phyloP scores from a whole-genome alignment of 1,140 invertebrate species.

The Drepana arcuata region DNA sequence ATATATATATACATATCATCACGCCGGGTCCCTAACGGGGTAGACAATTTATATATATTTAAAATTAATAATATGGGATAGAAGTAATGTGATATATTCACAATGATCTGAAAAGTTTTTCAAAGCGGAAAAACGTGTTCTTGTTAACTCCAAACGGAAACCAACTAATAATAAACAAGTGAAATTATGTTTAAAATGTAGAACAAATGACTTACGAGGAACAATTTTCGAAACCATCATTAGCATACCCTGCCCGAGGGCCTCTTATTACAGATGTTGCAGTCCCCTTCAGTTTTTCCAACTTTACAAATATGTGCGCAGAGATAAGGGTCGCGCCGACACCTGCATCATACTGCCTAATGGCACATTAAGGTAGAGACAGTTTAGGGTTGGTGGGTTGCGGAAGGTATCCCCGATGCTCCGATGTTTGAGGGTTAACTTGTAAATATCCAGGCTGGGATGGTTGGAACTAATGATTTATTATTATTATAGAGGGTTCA shows the following conservation, averaged over 20 bases:
- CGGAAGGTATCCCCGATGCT: neutral
- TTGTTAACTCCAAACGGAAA: neutral
- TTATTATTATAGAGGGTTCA: neutral
- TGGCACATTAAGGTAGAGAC: conserved; percentile 52
- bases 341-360: conserved; percentile 46
- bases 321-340: conserved; percentile 51
- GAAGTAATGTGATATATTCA: no score
- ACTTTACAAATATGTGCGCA: conserved; percentile 48
- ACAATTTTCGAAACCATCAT: conserved; percentile 36
- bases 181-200: neutral
- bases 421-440: neutral
- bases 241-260: conserved; percentile 24
- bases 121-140: no score
- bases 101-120: no score
- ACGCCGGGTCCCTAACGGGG: no score
- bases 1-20: no score
- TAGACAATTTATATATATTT: no score
- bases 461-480: no score
- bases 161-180: neutral
- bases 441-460: no score
- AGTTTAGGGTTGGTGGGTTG: conserved; percentile 15
- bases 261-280: conserved; percentile 34
- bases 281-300: conserved; percentile 45
- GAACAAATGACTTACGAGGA: conserved; percentile 1
- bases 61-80: no score